phyloP scores from a whole-genome alignment of 1,140 invertebrate species.

The Apocrypta bakeri region DNA sequence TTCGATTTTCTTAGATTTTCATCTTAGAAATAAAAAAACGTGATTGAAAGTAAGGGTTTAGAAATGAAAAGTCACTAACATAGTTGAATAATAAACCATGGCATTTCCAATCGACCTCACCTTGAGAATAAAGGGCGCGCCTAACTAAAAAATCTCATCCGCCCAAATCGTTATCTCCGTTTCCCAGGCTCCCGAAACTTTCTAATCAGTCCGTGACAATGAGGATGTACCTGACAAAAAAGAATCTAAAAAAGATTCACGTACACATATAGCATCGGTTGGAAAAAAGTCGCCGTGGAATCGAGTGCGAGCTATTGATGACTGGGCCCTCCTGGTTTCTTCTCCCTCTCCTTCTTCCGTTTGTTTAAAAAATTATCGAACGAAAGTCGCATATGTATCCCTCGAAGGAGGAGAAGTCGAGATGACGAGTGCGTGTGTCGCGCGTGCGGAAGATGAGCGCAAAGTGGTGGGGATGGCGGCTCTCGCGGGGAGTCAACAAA shows the following conservation, averaged over 20 bases:
- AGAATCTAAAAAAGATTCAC: not conserved
- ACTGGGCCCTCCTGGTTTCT: not conserved
- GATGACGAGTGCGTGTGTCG: constrained; percentile 53
- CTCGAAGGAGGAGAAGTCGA: constrained; percentile 1
- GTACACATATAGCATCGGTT: no score
- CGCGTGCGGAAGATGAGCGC: constrained; percentile 51
- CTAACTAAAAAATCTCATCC: constrained; percentile 6
- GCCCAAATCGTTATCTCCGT: not conserved
- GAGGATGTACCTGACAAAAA: constrained; percentile 24
- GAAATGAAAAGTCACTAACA: not conserved
- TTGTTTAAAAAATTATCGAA: constrained; percentile 75
- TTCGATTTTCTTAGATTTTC: no score
- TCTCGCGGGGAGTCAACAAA: constrained; percentile 47
- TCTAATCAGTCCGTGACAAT: constrained; percentile 28
- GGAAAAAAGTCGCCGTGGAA: not conserved
- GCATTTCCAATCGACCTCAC: not conserved
- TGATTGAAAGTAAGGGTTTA: not conserved
- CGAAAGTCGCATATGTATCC: constrained; percentile 62
- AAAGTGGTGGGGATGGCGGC: constrained; percentile 54
- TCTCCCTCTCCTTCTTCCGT: constrained; percentile 49
- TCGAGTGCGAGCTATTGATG: not conserved
- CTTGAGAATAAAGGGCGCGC: not conserved
- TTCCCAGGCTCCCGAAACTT: not conserved
- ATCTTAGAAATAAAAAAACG: not conserved
- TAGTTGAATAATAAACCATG: constrained; percentile 10